These are phyloP conservation scores for Paracanthobrama guichenoti DNA, from an alignment of 2,113 vertebrate species.

Conservation along the genomic window DNA sequence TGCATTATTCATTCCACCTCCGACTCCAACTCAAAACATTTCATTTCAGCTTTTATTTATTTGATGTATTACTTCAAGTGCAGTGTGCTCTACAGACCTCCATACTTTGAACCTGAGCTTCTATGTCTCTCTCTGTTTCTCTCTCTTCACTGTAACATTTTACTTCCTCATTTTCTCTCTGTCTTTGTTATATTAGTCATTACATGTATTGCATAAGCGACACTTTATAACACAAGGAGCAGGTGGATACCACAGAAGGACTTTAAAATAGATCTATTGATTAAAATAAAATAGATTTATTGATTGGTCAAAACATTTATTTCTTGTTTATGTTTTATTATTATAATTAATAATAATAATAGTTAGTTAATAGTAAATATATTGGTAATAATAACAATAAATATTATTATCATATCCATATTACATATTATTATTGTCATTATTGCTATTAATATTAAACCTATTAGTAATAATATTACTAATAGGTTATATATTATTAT, in stretches of 20 bases:
- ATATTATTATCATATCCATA: neutral
- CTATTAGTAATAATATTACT: neutral
- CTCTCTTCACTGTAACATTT: conserved; percentile 54
- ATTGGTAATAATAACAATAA: neutral
- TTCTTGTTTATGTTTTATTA: too few species aligned
- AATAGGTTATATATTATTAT: too few species aligned
- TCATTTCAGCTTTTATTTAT: conserved; percentile 61
- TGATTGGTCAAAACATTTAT: too few species aligned
- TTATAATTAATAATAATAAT: too few species aligned
- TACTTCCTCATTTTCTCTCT: neutral
- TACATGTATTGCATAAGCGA: conserved; percentile 72
- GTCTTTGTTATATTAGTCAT: conserved; percentile 69
- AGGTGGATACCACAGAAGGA: neutral
- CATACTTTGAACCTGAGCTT: conserved; percentile 63
- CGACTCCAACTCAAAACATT: conserved; percentile 36
- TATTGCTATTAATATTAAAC: neutral
- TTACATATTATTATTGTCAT: neutral
- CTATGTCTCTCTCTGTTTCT: conserved; percentile 6
- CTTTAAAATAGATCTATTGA: neutral
- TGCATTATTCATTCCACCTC: conserved; percentile 47
- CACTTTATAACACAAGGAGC: conserved; percentile 59
- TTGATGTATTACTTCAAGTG: conserved; percentile 59
- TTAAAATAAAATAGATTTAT: too few species aligned
- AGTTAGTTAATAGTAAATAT: too few species aligned
- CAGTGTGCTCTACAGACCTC: conserved; percentile 61